Evolutionary conservation across 2,888 invertebrate species (phyloP).

Genomic region (Macroteleia sp.): DNA sequence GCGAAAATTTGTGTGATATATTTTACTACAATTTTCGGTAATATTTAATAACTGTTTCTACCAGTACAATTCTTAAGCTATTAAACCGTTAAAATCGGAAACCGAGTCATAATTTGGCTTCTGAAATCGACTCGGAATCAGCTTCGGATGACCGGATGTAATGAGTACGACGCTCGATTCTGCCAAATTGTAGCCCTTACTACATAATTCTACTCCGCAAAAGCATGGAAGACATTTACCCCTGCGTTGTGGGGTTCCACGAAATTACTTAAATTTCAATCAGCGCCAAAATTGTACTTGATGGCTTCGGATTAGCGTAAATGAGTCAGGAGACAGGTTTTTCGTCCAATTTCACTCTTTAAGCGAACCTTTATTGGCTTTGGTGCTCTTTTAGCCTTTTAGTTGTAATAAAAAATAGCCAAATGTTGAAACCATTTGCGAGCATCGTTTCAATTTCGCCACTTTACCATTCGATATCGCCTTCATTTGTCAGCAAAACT

Average conservation of each 20-base stretch:
- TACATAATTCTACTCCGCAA: neutral
- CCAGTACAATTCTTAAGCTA: no score
- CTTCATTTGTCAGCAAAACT: constrained; percentile 27
- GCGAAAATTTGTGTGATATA: no score
- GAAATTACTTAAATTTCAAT: constrained; percentile 64
- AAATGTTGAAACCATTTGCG: neutral
- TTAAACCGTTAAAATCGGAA: no score
- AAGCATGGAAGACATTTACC: constrained; percentile 23
- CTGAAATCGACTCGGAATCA: constrained; percentile 23
- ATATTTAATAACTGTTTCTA: no score
- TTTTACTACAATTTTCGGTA: no score
- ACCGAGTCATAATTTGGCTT: no score
- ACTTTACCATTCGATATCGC: constrained; percentile 4
- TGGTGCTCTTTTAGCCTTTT: neutral
- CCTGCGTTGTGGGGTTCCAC: constrained; percentile 17
- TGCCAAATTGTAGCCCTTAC: constrained; percentile 17
- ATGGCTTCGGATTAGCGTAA: constrained; percentile 61
- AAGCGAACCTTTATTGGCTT: constrained; percentile 37
- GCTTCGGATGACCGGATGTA: constrained; percentile 41
- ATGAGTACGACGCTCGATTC: constrained; percentile 33
- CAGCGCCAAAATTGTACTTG: constrained; percentile 60
- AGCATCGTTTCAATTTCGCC: constrained; percentile 6
- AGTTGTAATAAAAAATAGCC: neutral
- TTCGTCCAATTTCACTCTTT: constrained; percentile 56
- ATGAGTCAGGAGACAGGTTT: constrained; percentile 36